These are phyloP conservation scores for Sesamia inferens DNA, from an alignment of 2,888 invertebrate genomes.

Conservation along the genomic window DNA sequence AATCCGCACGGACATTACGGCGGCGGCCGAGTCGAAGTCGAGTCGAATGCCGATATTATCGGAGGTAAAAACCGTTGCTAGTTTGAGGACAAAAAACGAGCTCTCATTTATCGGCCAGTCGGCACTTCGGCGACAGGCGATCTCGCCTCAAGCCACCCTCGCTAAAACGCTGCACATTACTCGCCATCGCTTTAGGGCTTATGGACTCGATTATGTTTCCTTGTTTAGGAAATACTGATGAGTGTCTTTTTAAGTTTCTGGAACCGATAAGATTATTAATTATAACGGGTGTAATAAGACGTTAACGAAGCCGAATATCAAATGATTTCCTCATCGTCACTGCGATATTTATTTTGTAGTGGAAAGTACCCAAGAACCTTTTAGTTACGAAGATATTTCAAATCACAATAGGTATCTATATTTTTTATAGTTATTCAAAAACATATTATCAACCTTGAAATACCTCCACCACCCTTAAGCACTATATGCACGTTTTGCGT, in stretches of 20 bases:
- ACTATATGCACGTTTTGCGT: background rate
- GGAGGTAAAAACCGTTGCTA: slow-evolving; percentile 83
- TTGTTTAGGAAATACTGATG: slow-evolving; percentile 58
- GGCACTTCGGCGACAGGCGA: slow-evolving; percentile 83
- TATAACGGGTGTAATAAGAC: slow-evolving; percentile 5
- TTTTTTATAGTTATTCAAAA: too few species aligned
- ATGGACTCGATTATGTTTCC: slow-evolving; percentile 56
- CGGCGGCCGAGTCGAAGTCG: slow-evolving; percentile 63
- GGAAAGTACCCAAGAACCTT: too few species aligned
- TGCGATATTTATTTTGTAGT: too few species aligned
- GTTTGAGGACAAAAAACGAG: slow-evolving; percentile 89
- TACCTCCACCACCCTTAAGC: background rate
- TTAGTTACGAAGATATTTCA: background rate
- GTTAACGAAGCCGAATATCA: background rate
- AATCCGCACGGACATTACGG: slow-evolving; percentile 88
- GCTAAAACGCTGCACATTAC: slow-evolving; percentile 64
- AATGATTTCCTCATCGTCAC: background rate
- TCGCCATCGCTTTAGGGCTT: slow-evolving; percentile 60
- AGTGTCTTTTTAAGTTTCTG: slow-evolving; percentile 48
- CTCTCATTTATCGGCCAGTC: slow-evolving; percentile 86
- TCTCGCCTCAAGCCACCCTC: slow-evolving; percentile 68
- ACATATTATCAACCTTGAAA: too few species aligned
- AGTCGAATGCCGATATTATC: slow-evolving; percentile 85
- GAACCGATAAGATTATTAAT: slow-evolving; percentile 25
- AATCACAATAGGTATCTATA: too few species aligned